Evolutionary conservation across 2,113 vertebrate species (phyloP).

Genomic region (Pogona vitticeps): DNA sequence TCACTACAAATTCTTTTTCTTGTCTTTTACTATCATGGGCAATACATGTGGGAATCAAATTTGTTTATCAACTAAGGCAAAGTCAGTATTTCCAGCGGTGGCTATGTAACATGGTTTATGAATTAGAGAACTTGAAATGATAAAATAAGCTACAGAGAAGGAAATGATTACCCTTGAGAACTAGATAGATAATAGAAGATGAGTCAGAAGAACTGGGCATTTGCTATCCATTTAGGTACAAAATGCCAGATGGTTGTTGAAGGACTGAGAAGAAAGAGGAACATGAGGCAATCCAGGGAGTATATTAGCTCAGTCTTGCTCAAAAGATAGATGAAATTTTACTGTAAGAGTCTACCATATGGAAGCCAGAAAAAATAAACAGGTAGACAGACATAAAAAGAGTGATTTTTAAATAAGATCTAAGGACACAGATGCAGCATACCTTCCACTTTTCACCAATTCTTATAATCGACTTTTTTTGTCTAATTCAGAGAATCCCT

Average conservation of each 20-base stretch:
- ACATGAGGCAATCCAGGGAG: not conserved
- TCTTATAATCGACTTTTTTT: not conserved
- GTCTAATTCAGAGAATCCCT: not conserved
- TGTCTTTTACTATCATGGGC: not conserved
- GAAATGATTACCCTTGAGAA: not conserved
- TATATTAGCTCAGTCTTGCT: slow-evolving; percentile 4
- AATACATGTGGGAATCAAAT: not conserved
- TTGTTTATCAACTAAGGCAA: not conserved
- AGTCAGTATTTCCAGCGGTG: not conserved
- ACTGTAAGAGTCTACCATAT: not conserved
- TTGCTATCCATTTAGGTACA: slow-evolving; percentile 4
- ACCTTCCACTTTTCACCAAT: not conserved
- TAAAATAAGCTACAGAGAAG: not conserved
- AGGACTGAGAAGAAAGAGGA: not conserved
- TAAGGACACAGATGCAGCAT: not conserved
- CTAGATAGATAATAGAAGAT: not conserved
- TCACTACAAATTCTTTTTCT: not conserved
- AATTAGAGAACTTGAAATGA: not conserved
- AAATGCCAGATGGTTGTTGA: not conserved
- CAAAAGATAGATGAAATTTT: slow-evolving; percentile 14
- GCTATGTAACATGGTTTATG: not conserved
- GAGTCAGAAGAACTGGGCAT: slow-evolving; percentile 1
- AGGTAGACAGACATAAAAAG: too few species aligned
- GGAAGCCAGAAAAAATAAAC: not conserved
- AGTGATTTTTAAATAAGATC: not conserved